phyloP scores from a whole-genome alignment of 1,140 invertebrate species.

The Calephelis virginiensis region DNA sequence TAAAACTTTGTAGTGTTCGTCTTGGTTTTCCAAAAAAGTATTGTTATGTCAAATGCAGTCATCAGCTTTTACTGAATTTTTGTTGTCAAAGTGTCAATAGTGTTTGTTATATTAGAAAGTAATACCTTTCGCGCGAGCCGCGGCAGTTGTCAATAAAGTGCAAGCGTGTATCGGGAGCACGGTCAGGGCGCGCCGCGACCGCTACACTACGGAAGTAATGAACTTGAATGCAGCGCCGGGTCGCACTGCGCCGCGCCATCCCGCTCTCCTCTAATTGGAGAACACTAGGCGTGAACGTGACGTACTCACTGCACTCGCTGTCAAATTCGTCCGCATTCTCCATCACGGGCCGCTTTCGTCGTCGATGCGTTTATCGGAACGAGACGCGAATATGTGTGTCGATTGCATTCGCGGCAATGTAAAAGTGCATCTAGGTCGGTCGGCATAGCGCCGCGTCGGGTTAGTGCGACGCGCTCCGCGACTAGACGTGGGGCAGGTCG shows the following conservation, averaged over 20 bases:
- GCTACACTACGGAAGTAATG: constrained; percentile 75
- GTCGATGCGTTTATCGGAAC: constrained; percentile 77
- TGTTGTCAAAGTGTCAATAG: constrained; percentile 22
- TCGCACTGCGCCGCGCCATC: constrained; percentile 58
- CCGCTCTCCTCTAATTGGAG: constrained; percentile 57
- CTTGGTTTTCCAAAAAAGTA: no score
- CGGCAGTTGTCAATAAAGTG: constrained; percentile 39
- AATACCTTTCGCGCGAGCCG: constrained; percentile 20
- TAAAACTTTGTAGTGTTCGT: background rate
- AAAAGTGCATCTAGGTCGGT: constrained; percentile 78
- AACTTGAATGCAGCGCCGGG: constrained; percentile 72
- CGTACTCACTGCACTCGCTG: constrained; percentile 71
- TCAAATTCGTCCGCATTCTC: constrained; percentile 77
- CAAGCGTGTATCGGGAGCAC: constrained; percentile 57
- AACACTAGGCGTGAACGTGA: constrained; percentile 66
- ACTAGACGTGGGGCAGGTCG: constrained; percentile 76
- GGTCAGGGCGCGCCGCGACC: constrained; percentile 60
- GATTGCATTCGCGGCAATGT: constrained; percentile 72
- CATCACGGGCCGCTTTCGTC: constrained; percentile 76
- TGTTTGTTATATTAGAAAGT: constrained; percentile 24
- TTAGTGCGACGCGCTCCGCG: constrained; percentile 67
- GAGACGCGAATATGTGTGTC: constrained; percentile 77
- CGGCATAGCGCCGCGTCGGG: constrained; percentile 66
- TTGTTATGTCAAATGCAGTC: no score
- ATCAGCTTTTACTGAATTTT: background rate